These are phyloP conservation scores for Yponomeuta sedellus DNA, from an alignment of 2,888 invertebrate genomes.

Conservation along the genomic window DNA sequence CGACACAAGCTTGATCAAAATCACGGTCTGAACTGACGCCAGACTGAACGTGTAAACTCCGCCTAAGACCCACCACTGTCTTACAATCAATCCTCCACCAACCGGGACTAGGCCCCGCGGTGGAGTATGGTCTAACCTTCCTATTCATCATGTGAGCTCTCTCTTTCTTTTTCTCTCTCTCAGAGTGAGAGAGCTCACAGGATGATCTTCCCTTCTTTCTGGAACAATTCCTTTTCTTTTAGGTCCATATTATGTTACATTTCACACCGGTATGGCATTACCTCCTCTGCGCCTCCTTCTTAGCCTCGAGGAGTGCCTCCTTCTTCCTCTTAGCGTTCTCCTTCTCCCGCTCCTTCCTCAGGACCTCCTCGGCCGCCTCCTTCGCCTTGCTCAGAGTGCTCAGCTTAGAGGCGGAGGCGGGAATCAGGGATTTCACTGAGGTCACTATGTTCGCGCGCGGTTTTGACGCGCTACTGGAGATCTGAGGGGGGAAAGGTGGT, in stretches of 20 bases:
- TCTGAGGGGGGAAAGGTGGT: conserved; percentile 28
- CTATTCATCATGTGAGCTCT: too few species aligned
- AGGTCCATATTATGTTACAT: too few species aligned
- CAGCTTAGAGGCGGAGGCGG: conserved; percentile 46
- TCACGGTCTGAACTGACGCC: too few species aligned
- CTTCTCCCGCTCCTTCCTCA: conserved; percentile 49
- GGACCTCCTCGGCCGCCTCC: conserved; percentile 47
- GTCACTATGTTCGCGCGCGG: conserved; percentile 44
- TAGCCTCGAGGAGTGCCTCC: conserved; percentile 76
- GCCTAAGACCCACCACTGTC: too few species aligned
- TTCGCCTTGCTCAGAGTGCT: conserved; percentile 39
- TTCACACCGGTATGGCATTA: conserved; percentile 26
- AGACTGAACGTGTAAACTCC: too few species aligned
- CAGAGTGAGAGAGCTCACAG: background rate
- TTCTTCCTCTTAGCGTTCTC: conserved; percentile 76
- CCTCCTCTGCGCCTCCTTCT: conserved; percentile 75
- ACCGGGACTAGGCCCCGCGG: too few species aligned
- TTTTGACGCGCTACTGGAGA: conserved; percentile 49
- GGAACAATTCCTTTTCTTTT: too few species aligned
- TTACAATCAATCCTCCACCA: too few species aligned
- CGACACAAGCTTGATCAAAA: too few species aligned
- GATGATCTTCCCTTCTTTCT: too few species aligned
- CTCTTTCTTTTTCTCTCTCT: background rate
- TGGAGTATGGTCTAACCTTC: too few species aligned
- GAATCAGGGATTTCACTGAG: conserved; percentile 32